phyloP scores from a whole-genome alignment of 2,113 vertebrate species.

The Aleadryas rufinucha region DNA sequence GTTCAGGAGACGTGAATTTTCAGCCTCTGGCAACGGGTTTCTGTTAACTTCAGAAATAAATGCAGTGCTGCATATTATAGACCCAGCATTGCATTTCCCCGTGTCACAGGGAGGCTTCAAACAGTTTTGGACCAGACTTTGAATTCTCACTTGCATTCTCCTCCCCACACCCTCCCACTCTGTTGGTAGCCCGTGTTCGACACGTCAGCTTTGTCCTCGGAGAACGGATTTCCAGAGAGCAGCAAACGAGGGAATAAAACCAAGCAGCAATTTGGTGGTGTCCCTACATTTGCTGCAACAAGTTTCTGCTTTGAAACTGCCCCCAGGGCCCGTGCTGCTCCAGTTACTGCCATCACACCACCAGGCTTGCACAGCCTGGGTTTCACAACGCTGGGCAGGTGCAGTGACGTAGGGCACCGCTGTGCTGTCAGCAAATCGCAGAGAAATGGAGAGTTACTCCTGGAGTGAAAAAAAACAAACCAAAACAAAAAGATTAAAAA shows the following conservation, averaged over 20 bases:
- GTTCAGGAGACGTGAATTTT: neutral
- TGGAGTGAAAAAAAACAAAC: neutral
- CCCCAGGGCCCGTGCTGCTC: neutral
- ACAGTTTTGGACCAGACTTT: neutral
- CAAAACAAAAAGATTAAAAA: too few species aligned
- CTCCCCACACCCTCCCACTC: neutral
- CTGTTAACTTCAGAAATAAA: neutral
- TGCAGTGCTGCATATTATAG: neutral
- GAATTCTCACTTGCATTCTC: neutral
- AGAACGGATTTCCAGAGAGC: neutral
- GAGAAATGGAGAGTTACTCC: neutral
- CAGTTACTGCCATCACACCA: neutral
- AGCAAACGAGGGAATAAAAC: neutral
- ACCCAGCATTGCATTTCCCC: neutral
- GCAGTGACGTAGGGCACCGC: neutral
- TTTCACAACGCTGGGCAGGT: conserved; percentile 12
- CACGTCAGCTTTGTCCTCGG: fast-evolving
- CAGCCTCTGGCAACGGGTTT: neutral
- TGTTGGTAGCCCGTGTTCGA: neutral
- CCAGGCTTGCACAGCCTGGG: neutral
- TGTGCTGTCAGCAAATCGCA: neutral
- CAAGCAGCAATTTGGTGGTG: neutral
- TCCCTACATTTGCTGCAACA: neutral
- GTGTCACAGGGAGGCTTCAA: neutral
- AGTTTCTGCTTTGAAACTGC: neutral